These are phyloP conservation scores for Antheraea mylitta DNA, from an alignment of 1,140 invertebrate species.

Conservation along the genomic window DNA sequence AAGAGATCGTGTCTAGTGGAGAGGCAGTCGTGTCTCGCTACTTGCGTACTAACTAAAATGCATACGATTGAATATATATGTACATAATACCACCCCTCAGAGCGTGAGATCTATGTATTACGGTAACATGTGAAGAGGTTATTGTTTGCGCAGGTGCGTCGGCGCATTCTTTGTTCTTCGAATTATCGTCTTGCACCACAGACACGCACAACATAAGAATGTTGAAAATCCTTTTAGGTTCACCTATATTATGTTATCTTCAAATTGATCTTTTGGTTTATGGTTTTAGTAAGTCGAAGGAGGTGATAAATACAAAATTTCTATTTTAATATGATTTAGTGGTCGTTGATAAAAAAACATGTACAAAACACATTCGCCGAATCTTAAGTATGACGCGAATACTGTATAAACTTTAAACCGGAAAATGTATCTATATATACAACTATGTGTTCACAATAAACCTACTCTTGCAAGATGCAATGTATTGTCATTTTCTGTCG, in stretches of 20 bases:
- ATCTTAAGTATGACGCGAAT: conserved; percentile 10
- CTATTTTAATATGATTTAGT: no score
- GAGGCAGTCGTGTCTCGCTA: neutral
- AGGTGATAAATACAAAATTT: no score
- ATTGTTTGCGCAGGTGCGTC: conserved; percentile 67
- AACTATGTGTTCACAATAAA: conserved; percentile 9
- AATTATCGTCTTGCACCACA: conserved; percentile 61
- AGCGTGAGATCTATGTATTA: conserved; percentile 35
- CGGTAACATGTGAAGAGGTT: conserved; percentile 44
- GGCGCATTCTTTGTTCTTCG: conserved; percentile 65
- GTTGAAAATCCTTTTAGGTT: conserved; percentile 35
- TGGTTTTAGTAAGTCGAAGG: neutral
- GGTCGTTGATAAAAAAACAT: no score
- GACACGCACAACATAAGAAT: conserved; percentile 38
- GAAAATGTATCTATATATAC: conserved; percentile 8
- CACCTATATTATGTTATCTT: conserved; percentile 13
- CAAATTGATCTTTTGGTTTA: neutral
- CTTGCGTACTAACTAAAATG: conserved; percentile 3
- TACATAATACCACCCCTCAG: conserved; percentile 30
- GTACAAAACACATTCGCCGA: conserved; percentile 3
- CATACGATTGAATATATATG: neutral
- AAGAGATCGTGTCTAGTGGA: neutral
- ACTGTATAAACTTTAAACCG: conserved; percentile 3
- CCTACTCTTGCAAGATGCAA: neutral
- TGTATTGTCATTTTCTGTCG: neutral